Base-by-base conservation (phyloP, 2,888 invertebrate species). In the Microchrysa polita region DNA sequence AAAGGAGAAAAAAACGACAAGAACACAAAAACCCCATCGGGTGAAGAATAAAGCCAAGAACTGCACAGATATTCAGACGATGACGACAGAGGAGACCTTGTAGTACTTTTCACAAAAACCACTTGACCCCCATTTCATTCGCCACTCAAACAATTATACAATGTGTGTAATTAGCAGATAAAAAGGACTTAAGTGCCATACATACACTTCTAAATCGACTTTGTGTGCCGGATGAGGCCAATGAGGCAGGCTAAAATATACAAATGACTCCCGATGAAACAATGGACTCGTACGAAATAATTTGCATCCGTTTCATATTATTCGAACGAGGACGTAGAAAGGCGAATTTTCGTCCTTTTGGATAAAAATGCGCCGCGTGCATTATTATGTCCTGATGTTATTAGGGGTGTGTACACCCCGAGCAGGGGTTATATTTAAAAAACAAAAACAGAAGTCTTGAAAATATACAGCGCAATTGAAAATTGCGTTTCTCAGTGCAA, bases 151-250 rank as follows among this genome's bases (percentile, higher is more conserved):
- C 57, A 69, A 69, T 57, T 69, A 69, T 69, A 40, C 69, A 57
- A 69, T 69, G 20, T 57, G 52, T 55, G 40, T 69, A 69, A 69
- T 69, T 69, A 69, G 69, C 69, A 69, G 69, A 69, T 69, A 69
- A n/a, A n/a, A 69, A 34, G 69, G 57, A 34, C 69, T 48, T 20
- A 63, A 65, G 44, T 65, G 44, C 20, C 48, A 9, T 2, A 16
- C 44, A 65, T 48, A n/a, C n/a, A n/a, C n/a, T n/a, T 42, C 23
- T 5, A 20, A 20, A 23, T 23, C 59, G 7, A 23, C 16, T 48
- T 48, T n/a, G 48, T 48, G 12, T 42, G 12, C 42, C 12, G 16
- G 16, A 48, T 48, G 27, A 34, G 27, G 48, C 48, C 48, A 48
- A 48, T 48, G 16, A 48, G 16, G 48, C 48, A 48, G 16, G 48